These are phyloP conservation scores for Darevskia mixta DNA, from an alignment of 2,797 vertebrate genomes.

Conservation along the genomic window DNA sequence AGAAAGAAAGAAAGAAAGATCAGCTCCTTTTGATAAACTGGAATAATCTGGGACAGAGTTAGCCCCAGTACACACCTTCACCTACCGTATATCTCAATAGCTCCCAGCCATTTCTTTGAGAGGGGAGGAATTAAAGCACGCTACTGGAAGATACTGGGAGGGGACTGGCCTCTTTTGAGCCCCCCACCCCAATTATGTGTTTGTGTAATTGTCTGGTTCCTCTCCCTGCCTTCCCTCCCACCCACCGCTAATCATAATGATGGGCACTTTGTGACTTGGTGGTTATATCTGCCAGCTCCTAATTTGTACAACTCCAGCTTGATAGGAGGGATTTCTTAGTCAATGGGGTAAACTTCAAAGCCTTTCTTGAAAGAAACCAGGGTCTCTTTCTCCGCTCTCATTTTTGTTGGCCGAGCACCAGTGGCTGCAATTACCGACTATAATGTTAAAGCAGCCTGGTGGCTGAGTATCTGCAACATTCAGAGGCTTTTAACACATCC, in stretches of 20 bases:
- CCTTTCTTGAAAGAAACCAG: neutral
- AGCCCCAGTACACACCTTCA: too few relatives aligned
- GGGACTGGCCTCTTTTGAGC: neutral
- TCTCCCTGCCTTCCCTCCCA: neutral
- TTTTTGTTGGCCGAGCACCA: neutral
- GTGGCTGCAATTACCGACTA: neutral
- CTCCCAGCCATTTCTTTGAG: too few relatives aligned
- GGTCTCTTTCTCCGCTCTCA: neutral
- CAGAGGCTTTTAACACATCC: neutral
- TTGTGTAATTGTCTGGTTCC: neutral
- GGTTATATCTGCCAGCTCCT: neutral
- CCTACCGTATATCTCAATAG: neutral
- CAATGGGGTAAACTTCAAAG: slow-evolving; percentile 23
- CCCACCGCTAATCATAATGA: neutral
- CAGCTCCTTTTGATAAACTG: neutral
- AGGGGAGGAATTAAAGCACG: neutral
- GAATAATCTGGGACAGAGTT: too few relatives aligned
- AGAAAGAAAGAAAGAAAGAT: neutral
- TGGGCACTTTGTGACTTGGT: neutral
- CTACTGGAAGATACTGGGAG: neutral
- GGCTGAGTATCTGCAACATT: neutral
- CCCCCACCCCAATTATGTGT: too few relatives aligned
- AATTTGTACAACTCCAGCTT: neutral
- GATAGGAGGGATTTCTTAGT: neutral
- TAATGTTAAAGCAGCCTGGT: neutral